Evolutionary conservation across 2,888 invertebrate species (phyloP).

Genomic region (Chloromyia formosa): DNA sequence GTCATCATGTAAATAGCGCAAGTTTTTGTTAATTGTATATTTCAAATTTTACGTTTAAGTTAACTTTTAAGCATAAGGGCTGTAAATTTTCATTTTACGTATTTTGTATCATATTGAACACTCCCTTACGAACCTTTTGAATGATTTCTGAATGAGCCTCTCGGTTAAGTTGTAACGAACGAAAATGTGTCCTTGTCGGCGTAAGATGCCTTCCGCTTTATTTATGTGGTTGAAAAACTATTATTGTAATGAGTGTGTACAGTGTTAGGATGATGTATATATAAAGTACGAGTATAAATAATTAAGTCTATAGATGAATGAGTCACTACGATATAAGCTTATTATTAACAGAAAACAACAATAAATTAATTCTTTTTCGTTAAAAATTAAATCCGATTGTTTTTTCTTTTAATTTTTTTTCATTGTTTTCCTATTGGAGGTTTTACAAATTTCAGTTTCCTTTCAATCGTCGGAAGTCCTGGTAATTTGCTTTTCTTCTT

Average conservation of each 20-base stretch:
- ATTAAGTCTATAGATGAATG: slow-evolving; percentile 1
- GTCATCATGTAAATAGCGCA: slow-evolving; percentile 44
- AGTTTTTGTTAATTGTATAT: slow-evolving; percentile 32
- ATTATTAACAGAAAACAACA: neutral
- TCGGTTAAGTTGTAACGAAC: neutral
- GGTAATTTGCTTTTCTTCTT: no score
- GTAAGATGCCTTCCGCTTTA: neutral
- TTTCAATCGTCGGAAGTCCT: no score
- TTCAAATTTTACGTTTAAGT: slow-evolving; percentile 40
- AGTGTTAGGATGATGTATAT: neutral
- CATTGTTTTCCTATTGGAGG: no score
- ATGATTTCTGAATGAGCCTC: slow-evolving; percentile 17
- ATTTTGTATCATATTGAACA: slow-evolving; percentile 4
- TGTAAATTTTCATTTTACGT: slow-evolving; percentile 43
- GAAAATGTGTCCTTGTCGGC: neutral
- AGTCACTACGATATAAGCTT: neutral
- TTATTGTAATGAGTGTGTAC: neutral
- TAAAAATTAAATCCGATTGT: neutral
- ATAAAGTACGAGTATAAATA: neutral
- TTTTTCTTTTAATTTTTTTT: neutral
- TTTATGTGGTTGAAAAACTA: slow-evolving; percentile 5
- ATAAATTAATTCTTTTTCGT: slow-evolving; percentile 10
- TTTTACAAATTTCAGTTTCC: no score
- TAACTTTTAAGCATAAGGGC: slow-evolving; percentile 37
- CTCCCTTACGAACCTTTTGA: neutral